Evolutionary conservation across 1,140 invertebrate species (phyloP), one percentile per base, ranked within the genome.

Genomic region (Pinna nobilis): DNA sequence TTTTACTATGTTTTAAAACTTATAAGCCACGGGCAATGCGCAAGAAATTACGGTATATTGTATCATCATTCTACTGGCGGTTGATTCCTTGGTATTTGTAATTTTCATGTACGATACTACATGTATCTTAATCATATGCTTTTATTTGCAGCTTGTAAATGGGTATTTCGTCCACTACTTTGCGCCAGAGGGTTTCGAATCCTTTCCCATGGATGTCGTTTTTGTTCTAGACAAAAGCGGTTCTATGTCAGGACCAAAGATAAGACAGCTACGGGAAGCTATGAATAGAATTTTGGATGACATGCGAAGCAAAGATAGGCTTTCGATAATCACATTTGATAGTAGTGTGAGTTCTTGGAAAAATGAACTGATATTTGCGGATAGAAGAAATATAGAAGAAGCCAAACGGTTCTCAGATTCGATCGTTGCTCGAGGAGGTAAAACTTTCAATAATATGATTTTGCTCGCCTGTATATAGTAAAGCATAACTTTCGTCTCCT

Each of bases 101-200:
- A n/a, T n/a, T n/a, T n/a, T n/a, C n/a, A n/a, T n/a, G n/a, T n/a
- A n/a, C n/a, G n/a, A n/a, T n/a, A n/a, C n/a, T n/a, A n/a, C n/a
- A n/a, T n/a, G n/a, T n/a, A n/a, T n/a, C n/a, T n/a, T 73, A 44
- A 44, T 44, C n/a, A 11, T 9, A 11, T 44, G n/a, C 39, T 11
- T 30, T 59, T 23, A 32, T 59, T 69, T 74, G 7, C 84, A 93
- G 92, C 88, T 94, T 3, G 91, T 92, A 74, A 92, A 94, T 77
- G 94, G 93, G 0, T 94, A 94, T 85, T 94, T 94, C 86, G 93
- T 94, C 1, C 93, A 94, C 78, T 94, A 93, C 88, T 93, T 93
- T 78, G 91, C 93, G 2, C 93, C 93, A 1, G 64, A 79, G 20
- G 84, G 86, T 50, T 82, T 93, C 32, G 84, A 90, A 39, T 89